Evolutionary conservation across 2,888 invertebrate genomes (phyloP).

Genomic region (Cephus spinipes): DNA sequence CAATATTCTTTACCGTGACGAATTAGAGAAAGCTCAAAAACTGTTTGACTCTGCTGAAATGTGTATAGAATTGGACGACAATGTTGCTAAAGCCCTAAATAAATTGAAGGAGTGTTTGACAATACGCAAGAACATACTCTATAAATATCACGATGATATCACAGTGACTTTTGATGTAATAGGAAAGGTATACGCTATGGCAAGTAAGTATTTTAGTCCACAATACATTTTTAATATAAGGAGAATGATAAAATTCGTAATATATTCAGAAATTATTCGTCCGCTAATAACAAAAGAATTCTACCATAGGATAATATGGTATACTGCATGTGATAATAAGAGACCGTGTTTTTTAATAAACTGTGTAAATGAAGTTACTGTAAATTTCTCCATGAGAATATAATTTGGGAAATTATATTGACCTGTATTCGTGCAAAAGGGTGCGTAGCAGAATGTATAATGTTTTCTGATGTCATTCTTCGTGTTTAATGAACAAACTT

Average conservation of each 20-base stretch:
- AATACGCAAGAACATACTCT: constrained; percentile 66
- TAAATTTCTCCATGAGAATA: too few species aligned
- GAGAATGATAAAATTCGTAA: not conserved
- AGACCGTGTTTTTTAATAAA: too few species aligned
- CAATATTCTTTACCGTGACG: constrained; percentile 45
- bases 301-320: too few species aligned
- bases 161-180: constrained; percentile 67
- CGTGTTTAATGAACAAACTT: too few species aligned
- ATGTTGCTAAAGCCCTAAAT: constrained; percentile 60
- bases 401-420: too few species aligned
- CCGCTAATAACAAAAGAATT: too few species aligned
- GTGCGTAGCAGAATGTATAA: too few species aligned
- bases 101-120: constrained; percentile 66
- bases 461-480: too few species aligned
- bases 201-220: constrained; percentile 61
- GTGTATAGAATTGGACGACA: constrained; percentile 38
- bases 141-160: constrained; percentile 69
- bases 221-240: constrained; percentile 1
- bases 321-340: too few species aligned
- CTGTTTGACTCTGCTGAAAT: constrained; percentile 42
- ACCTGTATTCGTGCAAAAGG: too few species aligned
- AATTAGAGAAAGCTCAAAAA: constrained; percentile 57
- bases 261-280: not conserved
- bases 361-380: too few species aligned
- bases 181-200: constrained; percentile 69